Percentiles rank a stretch among this genome's conserved stretches.
These are phyloP conservation scores for Chrysina gloriosa DNA, from an alignment of 2,888 invertebrate species.

Conservation along the genomic window DNA sequence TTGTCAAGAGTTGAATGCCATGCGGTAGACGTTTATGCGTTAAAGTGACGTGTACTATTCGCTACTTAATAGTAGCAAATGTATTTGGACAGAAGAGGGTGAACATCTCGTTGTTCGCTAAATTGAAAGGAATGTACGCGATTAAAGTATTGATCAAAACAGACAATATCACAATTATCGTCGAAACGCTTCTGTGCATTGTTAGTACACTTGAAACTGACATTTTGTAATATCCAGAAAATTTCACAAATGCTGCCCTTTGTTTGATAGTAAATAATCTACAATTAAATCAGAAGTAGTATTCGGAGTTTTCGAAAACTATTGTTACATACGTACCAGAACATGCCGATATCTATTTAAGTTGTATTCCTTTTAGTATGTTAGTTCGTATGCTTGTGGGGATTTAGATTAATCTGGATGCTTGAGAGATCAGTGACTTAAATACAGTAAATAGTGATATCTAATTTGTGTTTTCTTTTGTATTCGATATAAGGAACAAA, in stretches of 20 bases:
- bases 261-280: too few relatives aligned
- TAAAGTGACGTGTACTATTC: conserved; percentile 33
- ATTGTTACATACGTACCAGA: too few relatives aligned
- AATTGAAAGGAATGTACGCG: conserved; percentile 32
- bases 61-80: conserved; percentile 26
- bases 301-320: too few relatives aligned
- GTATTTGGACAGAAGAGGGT: conserved; percentile 40
- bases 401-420: too few relatives aligned
- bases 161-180: conserved; percentile 23
- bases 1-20: conserved; percentile 54
- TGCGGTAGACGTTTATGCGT: conserved; percentile 50
- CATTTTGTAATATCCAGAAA: background rate
- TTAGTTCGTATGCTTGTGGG: too few relatives aligned
- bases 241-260: background rate
- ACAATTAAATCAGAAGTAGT: too few relatives aligned
- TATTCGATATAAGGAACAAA: too few relatives aligned
- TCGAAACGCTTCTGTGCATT: conserved; percentile 15
- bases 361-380: too few relatives aligned
- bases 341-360: too few relatives aligned
- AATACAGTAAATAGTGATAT: too few relatives aligned
- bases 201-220: background rate
- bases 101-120: conserved; percentile 25
- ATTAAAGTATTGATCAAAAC: conserved; percentile 36
- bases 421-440: too few relatives aligned
- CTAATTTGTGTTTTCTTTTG: too few relatives aligned